Evolutionary conservation across 2,888 invertebrate species (phyloP).

Genomic region (Sericinus montela): DNA sequence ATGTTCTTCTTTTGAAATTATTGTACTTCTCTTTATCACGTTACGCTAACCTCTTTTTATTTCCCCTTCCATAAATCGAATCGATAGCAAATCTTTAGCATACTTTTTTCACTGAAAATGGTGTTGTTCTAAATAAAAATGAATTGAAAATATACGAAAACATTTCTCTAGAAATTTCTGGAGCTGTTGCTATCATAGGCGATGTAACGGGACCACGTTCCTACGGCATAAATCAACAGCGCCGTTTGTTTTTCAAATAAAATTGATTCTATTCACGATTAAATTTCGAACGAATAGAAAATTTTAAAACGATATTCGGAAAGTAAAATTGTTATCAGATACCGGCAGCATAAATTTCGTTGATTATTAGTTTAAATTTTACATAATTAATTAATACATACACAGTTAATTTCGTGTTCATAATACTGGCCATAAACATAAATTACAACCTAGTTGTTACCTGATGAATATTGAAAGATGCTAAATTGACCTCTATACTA

Average conservation of each 20-base stretch:
- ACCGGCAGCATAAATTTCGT: conserved; percentile 2
- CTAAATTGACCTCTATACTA: conserved; percentile 1
- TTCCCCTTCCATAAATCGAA: too few species aligned
- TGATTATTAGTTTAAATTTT: conserved; percentile 2
- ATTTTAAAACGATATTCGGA: neutral
- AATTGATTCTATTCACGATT: conserved; percentile 69
- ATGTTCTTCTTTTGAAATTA: too few species aligned
- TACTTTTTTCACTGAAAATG: too few species aligned
- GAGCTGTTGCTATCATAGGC: conserved; percentile 62
- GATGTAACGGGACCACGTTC: conserved; percentile 66
- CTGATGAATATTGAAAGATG: conserved; percentile 13
- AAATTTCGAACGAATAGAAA: conserved; percentile 30
- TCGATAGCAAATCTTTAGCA: too few species aligned
- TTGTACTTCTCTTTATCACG: too few species aligned
- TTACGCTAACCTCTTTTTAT: too few species aligned
- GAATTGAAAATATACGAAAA: too few species aligned
- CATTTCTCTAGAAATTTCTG: conserved; percentile 67
- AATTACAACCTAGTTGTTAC: neutral
- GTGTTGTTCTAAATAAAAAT: neutral
- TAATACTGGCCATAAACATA: conserved; percentile 4
- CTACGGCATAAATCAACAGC: conserved; percentile 66
- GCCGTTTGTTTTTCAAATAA: conserved; percentile 73
- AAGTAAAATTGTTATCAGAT: neutral
- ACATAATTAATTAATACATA: neutral
- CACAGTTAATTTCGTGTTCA: neutral